A percentile compares a stretch with the other conserved stretches of the same genome.
Evolutionary conservation across 2,888 invertebrate species (phyloP).

Genomic region (Folsomia candida): DNA sequence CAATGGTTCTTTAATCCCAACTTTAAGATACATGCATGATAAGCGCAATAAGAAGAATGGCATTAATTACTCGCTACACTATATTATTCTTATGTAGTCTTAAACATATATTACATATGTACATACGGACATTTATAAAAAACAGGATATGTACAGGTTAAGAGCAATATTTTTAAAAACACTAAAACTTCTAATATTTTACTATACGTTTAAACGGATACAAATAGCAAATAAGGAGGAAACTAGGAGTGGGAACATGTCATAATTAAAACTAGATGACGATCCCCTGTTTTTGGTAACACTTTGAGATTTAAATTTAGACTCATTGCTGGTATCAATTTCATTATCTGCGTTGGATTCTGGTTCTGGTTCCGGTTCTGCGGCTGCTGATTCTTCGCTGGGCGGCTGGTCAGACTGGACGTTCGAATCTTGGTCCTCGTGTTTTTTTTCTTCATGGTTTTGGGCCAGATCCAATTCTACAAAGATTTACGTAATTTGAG

Average conservation of each 20-base stretch:
- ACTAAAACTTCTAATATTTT: too few species aligned
- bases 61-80: too few species aligned
- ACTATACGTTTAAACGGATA: too few species aligned
- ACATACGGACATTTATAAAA: too few species aligned
- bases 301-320: neutral
- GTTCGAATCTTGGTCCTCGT: neutral
- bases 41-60: too few species aligned
- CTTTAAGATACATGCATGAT: too few species aligned
- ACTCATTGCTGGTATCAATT: neutral
- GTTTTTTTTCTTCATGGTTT: neutral
- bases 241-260: neutral
- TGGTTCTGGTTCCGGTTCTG: conserved; percentile 21
- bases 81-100: too few species aligned
- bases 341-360: conserved; percentile 5
- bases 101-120: too few species aligned
- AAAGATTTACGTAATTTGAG: too few species aligned
- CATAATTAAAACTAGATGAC: neutral
- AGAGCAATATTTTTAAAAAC: too few species aligned
- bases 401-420: neutral
- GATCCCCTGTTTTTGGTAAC: neutral
- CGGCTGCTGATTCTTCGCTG: neutral
- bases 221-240: neutral
- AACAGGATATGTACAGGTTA: too few species aligned
- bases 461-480: neutral
- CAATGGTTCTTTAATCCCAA: too few species aligned